Percentiles rank a stretch among this genome's conserved stretches.
phyloP scores from a whole-genome alignment of 2,888 invertebrate species.

The Drosophila nigritarsus region DNA sequence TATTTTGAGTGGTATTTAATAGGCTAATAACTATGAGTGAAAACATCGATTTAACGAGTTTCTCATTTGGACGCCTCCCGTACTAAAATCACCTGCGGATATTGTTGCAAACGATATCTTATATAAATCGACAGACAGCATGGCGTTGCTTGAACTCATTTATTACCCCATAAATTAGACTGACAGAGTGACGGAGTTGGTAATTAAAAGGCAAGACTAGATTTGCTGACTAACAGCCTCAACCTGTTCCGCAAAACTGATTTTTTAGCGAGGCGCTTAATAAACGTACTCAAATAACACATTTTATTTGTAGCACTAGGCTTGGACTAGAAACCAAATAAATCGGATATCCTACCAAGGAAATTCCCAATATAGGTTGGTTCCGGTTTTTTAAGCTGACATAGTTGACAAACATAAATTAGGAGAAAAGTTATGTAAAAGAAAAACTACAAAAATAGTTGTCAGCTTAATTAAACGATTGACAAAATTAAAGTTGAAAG shows the following conservation, averaged over 20 bases:
- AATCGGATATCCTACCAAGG: constrained; percentile 38
- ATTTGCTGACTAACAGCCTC: not conserved
- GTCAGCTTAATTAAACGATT: not conserved
- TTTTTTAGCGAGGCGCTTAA: not conserved
- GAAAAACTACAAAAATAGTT: not conserved
- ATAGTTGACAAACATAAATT: not conserved
- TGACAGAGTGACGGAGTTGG: constrained; percentile 17
- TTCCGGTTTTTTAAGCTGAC: not conserved
- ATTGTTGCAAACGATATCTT: constrained; percentile 21
- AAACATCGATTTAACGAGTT: constrained; percentile 23
- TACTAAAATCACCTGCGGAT: not conserved
- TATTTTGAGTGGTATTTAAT: not conserved
- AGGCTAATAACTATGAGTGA: not conserved
- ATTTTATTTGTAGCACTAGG: constrained; percentile 9
- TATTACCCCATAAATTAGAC: constrained; percentile 45
- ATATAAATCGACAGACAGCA: constrained; percentile 40
- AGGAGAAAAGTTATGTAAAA: not conserved
- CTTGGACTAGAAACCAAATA: constrained; percentile 1
- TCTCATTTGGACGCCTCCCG: constrained; percentile 4
- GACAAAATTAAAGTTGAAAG: not conserved
- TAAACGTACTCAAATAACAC: not conserved
- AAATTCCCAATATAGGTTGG: not conserved
- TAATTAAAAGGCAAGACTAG: constrained; percentile 48
- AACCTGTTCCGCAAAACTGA: constrained; percentile 11
- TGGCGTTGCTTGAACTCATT: constrained; percentile 17